These are phyloP conservation scores for Mesocricetus auratus DNA, from an alignment of 2,113 vertebrate genomes.

Conservation along the genomic window DNA sequence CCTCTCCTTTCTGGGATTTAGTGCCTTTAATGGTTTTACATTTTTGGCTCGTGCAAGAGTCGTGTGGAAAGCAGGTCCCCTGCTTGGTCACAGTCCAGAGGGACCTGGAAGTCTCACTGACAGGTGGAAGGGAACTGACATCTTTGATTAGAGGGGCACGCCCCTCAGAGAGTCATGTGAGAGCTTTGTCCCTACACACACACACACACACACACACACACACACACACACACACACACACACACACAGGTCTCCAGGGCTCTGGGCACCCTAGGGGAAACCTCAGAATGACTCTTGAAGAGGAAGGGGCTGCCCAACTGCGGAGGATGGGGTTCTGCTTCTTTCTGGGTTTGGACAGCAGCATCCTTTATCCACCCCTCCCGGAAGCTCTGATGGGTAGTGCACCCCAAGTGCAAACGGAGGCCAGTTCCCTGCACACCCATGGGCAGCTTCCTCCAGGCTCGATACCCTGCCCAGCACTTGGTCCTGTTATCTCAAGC, in stretches of 20 bases:
- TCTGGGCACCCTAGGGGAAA: neutral
- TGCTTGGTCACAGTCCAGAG: neutral
- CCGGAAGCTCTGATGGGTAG: neutral
- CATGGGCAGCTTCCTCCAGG: neutral
- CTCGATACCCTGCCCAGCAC: accelerated
- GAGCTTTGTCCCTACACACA: neutral
- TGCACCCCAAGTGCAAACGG: neutral
- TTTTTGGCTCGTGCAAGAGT: too few relatives aligned
- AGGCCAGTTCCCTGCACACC: neutral
- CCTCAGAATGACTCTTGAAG: neutral
- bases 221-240: neutral
- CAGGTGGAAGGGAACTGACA: accelerated
- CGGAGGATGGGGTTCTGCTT: neutral
- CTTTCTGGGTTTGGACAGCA: too few relatives aligned
- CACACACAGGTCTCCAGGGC: neutral
- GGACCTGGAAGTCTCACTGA: too few relatives aligned
- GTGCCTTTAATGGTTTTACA: neutral
- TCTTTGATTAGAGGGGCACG: neutral
- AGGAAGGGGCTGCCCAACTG: neutral
- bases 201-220: neutral
- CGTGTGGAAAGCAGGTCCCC: neutral
- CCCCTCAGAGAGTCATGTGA: neutral
- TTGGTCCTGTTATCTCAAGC: neutral
- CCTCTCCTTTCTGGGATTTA: neutral
- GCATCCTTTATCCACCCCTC: neutral